Evolutionary conservation across 2,797 vertebrate species (phyloP).

Genomic region (Pseudochirops corinnae): DNA sequence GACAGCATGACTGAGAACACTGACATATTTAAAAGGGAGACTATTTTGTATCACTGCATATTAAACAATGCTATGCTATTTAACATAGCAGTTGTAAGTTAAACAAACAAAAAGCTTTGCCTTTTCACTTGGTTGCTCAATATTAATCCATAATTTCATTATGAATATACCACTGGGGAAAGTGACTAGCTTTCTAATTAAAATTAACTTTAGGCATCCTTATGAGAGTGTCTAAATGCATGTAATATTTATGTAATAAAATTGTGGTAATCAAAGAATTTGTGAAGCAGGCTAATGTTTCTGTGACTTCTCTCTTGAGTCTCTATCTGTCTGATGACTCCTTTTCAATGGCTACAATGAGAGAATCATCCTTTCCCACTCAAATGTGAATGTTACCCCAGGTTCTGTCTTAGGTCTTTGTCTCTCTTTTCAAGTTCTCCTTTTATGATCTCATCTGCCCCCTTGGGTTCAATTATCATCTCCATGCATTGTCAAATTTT

Average conservation of each 20-base stretch:
- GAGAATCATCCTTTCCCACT: background rate
- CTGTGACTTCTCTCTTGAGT: background rate
- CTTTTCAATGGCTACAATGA: background rate
- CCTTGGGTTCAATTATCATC: background rate
- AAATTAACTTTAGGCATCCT: background rate
- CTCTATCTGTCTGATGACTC: background rate
- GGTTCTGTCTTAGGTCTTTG: background rate
- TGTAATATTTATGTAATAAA: background rate
- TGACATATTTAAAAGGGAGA: background rate
- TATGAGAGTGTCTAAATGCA: background rate
- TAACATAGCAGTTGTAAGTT: background rate
- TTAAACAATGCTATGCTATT: background rate
- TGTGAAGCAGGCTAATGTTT: background rate
- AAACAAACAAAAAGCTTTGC: background rate
- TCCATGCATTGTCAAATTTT: background rate
- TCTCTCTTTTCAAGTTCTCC: background rate
- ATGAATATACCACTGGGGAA: background rate
- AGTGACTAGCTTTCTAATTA: background rate
- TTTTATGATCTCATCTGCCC: background rate
- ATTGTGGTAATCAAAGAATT: background rate
- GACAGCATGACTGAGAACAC: background rate
- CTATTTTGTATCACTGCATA: background rate
- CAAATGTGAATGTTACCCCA: background rate
- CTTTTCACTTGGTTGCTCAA: background rate
- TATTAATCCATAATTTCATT: background rate